Percentiles rank a stretch among this genome's conserved stretches.
These are phyloP conservation scores for Hylaea fasciaria DNA, from an alignment of 2,888 invertebrate species.

Conservation along the genomic window DNA sequence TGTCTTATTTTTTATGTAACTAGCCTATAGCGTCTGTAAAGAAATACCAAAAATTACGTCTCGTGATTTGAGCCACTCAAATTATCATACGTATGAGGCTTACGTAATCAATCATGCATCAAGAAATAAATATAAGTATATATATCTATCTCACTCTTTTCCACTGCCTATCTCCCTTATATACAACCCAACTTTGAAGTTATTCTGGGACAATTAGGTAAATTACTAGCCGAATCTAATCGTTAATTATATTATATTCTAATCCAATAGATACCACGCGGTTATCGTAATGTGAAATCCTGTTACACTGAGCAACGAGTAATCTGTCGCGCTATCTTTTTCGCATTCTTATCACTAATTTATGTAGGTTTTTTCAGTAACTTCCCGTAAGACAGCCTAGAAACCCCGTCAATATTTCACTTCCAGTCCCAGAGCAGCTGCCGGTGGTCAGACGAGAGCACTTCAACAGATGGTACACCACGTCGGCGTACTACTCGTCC, in stretches of 20 bases:
- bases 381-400: not conserved
- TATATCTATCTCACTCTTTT: too few species aligned
- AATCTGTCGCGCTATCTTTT: not conserved
- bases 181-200: too few species aligned
- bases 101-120: too few species aligned
- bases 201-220: too few species aligned
- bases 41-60: too few species aligned
- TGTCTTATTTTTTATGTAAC: constrained; percentile 12
- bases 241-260: constrained; percentile 18
- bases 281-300: constrained; percentile 9
- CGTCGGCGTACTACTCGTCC: constrained; percentile 92
- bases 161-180: too few species aligned
- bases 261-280: constrained; percentile 31
- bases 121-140: too few species aligned
- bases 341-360: not conserved
- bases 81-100: too few species aligned
- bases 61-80: too few species aligned
- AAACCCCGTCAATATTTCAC: constrained; percentile 6
- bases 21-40: not conserved
- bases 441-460: constrained; percentile 92
- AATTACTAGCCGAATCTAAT: not conserved
- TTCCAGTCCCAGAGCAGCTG: constrained; percentile 92
- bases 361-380: too few species aligned
- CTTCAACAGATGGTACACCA: constrained; percentile 95
- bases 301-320: constrained; percentile 11